A percentile compares a stretch with the other conserved stretches of the same genome.
These are phyloP conservation scores for Gambelia wislizenii DNA, from an alignment of 2,797 vertebrate genomes.

Conservation along the genomic window DNA sequence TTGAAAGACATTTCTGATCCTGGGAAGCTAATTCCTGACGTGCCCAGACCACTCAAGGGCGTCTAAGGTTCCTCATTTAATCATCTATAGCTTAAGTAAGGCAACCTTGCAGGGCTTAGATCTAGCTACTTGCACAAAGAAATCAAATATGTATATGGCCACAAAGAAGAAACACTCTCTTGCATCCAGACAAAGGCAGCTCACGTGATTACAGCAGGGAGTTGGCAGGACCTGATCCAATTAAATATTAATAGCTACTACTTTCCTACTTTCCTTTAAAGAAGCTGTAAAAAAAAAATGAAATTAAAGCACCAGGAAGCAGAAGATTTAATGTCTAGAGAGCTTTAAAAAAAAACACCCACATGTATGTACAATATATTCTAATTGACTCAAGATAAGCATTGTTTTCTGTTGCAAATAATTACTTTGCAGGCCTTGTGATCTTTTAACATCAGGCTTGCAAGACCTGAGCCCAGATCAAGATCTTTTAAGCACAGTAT, in stretches of 20 bases:
- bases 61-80: constrained; percentile 1
- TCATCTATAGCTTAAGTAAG: constrained; percentile 1
- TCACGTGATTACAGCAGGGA: background rate
- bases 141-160: constrained; percentile 47
- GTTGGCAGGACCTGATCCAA: constrained; percentile 16
- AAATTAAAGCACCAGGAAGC: background rate
- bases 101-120: background rate
- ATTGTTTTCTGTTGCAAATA: background rate
- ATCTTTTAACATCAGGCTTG: background rate
- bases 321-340: background rate
- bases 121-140: constrained; percentile 33
- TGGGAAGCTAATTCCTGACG: constrained; percentile 14
- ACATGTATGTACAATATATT: background rate
- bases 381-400: background rate
- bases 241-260: constrained; percentile 51
- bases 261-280: constrained; percentile 36
- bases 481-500: too few relatives aligned
- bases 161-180: constrained; percentile 28
- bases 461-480: too few relatives aligned
- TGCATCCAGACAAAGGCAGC: constrained; percentile 45
- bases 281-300: background rate
- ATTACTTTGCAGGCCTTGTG: background rate
- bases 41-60: background rate
- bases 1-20: background rate
- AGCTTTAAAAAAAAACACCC: background rate